These are phyloP conservation scores for Cerceris rybyensis DNA, from an alignment of 2,888 invertebrate genomes.

Conservation along the genomic window DNA sequence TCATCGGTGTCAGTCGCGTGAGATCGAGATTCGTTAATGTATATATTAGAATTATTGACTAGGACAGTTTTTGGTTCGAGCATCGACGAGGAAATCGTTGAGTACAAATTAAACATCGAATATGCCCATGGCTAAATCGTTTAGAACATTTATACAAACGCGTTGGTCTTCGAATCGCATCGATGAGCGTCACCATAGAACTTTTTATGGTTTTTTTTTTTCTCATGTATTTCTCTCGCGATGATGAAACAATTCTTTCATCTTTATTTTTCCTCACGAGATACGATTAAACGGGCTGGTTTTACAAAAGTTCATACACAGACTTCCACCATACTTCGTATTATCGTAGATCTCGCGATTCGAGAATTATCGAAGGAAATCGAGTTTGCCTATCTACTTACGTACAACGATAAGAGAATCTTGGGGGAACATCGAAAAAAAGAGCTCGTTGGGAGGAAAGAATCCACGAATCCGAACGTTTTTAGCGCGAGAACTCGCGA, in stretches of 20 bases:
- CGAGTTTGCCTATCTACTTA: slow-evolving; percentile 62
- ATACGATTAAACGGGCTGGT: neutral
- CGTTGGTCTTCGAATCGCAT: slow-evolving; percentile 57
- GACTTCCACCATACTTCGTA: slow-evolving; percentile 2
- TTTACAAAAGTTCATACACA: neutral
- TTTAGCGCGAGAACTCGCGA: slow-evolving; percentile 19
- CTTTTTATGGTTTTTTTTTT: neutral
- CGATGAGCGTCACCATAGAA: slow-evolving; percentile 10
- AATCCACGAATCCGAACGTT: slow-evolving; percentile 6
- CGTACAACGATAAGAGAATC: slow-evolving; percentile 57
- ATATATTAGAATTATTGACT: slow-evolving; percentile 67
- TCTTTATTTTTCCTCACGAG: neutral
- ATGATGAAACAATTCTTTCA: neutral
- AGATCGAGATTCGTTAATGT: slow-evolving; percentile 46
- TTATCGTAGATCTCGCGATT: slow-evolving; percentile 24
- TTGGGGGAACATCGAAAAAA: slow-evolving; percentile 26
- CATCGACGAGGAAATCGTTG: slow-evolving; percentile 61
- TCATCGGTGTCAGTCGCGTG: slow-evolving; percentile 43
- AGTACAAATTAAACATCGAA: slow-evolving; percentile 63
- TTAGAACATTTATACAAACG: slow-evolving; percentile 51
- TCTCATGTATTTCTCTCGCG: neutral
- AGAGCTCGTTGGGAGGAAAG: slow-evolving; percentile 4
- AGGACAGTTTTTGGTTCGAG: slow-evolving; percentile 66
- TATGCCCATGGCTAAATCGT: slow-evolving; percentile 45
- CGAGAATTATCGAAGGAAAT: slow-evolving; percentile 43